Percentiles rank a stretch among this genome's conserved stretches.
Evolutionary conservation across 1,140 invertebrate genomes (phyloP).

Genomic region (Paralvinella palmiformis): DNA sequence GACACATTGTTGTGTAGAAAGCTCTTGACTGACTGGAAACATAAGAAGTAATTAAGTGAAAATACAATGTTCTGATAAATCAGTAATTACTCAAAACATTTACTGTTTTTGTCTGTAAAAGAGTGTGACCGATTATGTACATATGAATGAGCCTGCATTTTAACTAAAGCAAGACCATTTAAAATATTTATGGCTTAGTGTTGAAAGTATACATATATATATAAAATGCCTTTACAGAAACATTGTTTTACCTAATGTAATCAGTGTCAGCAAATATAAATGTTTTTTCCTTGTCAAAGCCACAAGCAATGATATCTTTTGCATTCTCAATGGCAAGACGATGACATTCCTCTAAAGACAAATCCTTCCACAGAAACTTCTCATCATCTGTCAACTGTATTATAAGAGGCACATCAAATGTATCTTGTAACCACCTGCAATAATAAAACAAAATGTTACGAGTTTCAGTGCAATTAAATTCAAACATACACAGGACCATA

Average conservation of each 20-base stretch:
- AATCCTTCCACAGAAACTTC: slow-evolving; percentile 95
- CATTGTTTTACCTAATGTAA: slow-evolving; percentile 85
- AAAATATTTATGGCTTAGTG: no score
- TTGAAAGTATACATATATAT: no score
- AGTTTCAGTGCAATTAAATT: no score
- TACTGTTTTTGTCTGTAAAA: no score
- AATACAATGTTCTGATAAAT: not conserved
- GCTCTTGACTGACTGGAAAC: slow-evolving; percentile 62
- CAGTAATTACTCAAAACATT: no score
- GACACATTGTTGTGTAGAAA: slow-evolving; percentile 88
- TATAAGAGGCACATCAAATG: slow-evolving; percentile 92
- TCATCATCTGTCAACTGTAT: slow-evolving; percentile 98
- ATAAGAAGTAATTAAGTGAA: not conserved
- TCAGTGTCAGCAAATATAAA: slow-evolving; percentile 95
- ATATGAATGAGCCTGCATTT: no score
- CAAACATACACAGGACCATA: no score
- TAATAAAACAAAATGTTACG: no score
- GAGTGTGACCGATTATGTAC: no score
- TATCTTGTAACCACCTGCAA: slow-evolving; percentile 91
- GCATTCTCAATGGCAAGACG: slow-evolving; percentile 84
- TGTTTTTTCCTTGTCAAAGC: slow-evolving; percentile 93
- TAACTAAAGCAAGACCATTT: slow-evolving; percentile 1
- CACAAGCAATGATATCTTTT: slow-evolving; percentile 96
- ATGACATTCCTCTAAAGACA: slow-evolving; percentile 82
- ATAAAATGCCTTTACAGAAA: no score